Percentiles rank a stretch among this genome's conserved stretches.
These are phyloP conservation scores for Porphyrio hochstetteri DNA, from an alignment of 2,113 vertebrate genomes.

Conservation along the genomic window DNA sequence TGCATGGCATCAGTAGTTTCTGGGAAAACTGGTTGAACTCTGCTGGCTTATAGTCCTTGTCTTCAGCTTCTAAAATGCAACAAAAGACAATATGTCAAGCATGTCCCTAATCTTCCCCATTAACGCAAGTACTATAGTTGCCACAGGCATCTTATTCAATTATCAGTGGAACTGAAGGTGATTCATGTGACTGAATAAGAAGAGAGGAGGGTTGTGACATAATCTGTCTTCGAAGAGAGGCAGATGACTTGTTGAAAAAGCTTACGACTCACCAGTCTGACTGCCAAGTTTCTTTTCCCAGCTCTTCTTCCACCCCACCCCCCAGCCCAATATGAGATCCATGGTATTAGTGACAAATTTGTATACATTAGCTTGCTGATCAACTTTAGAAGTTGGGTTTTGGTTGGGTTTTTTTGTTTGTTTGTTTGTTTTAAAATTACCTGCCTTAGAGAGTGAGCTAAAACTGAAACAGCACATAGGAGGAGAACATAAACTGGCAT, in stretches of 20 bases:
- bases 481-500: background rate
- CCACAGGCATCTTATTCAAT: background rate
- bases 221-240: background rate
- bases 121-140: background rate
- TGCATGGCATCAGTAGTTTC: background rate
- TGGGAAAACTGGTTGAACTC: background rate
- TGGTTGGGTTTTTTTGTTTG: no score
- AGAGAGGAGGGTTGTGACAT: background rate
- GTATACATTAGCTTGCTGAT: background rate
- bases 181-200: background rate
- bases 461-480: background rate
- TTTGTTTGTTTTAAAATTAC: background rate
- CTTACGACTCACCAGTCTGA: background rate
- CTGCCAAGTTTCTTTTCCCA: conserved; percentile 7
- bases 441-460: background rate
- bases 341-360: background rate
- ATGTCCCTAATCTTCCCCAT: background rate
- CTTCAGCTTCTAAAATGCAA: background rate
- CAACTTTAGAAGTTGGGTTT: background rate
- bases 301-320: background rate
- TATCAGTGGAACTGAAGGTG: background rate
- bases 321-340: background rate
- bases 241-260: background rate
- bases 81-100: background rate
- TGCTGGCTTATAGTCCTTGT: background rate